Conservation (phyloP, 2,888 invertebrate species). For the Hydraecia micacea region DNA sequence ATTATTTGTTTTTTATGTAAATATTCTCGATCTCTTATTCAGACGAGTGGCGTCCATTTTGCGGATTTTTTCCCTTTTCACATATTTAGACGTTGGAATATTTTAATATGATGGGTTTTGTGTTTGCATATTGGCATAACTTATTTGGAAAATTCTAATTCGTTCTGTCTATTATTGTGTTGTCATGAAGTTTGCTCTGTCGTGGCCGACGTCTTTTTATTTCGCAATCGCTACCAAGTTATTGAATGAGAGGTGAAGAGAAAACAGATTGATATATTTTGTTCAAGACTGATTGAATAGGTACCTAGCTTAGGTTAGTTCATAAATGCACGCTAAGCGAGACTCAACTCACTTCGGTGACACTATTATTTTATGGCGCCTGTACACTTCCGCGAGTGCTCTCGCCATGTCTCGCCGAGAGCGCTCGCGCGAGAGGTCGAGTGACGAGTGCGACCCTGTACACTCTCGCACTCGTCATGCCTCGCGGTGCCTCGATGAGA, state of each 20-base stretch:
- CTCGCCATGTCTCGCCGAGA: too few species aligned
- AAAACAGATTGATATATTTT: background rate
- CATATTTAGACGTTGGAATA: constrained; percentile 82
- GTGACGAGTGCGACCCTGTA: too few species aligned
- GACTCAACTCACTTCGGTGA: background rate
- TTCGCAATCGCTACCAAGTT: background rate
- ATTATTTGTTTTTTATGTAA: constrained; percentile 90
- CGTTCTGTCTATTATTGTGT: constrained; percentile 42
- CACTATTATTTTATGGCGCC: background rate
- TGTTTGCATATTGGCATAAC: constrained; percentile 74
- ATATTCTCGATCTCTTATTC: constrained; percentile 86
- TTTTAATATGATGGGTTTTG: constrained; percentile 79
- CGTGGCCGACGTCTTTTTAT: background rate
- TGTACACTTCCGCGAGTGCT: too few species aligned
- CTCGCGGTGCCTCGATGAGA: too few species aligned
- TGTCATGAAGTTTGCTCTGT: constrained; percentile 2
- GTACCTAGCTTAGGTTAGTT: too few species aligned
- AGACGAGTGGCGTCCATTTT: constrained; percentile 85
- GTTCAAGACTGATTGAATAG: background rate
- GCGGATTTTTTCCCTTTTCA: constrained; percentile 81
- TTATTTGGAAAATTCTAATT: constrained; percentile 62
- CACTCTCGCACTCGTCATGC: too few species aligned
- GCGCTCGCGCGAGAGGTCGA: too few species aligned
- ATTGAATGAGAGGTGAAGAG: background rate
- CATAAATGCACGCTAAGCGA: background rate